Base-by-base conservation (phyloP, 2,888 invertebrate genomes). In the Chrysolina oricalcia region DNA sequence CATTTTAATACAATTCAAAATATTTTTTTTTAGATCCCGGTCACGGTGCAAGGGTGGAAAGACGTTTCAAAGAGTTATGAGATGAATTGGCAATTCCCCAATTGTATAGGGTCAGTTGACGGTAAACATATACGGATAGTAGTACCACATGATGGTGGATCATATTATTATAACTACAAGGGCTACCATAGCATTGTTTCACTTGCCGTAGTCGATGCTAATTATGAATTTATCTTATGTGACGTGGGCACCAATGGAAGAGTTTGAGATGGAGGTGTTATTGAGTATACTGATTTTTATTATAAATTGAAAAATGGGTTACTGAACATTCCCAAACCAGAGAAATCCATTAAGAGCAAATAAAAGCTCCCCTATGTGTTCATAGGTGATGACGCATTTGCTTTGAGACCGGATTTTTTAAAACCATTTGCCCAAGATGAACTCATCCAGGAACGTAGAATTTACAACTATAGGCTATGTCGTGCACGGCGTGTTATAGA, bases 161-260 rank as follows among this genome's bases (percentile, higher is more conserved):
- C 83, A 6, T 79, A 75, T 72, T 85, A 69, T 81, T 84, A 67
- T 23, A 85, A 83, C 71, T 85, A 84, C 70, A 84, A 85, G 78
- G 72, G 72, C 9, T 67, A 66, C 59, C 78, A 81, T 59, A 81
- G 79, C 76, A 73, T 82, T 43, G 78, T 81, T 74, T 53, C 75
- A 68, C 69, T 79, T 79, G 82, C 76, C 13, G 75, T 79, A 48
- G 56, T 23, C 35, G 73, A 80, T 77, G 80, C 80, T 15, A 79
- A 82, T 67, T 83, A 81, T 70, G 72, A 76, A 75, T 82, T 84
- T 72, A 71, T 84, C 59, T 62, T 78, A 65, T 65, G 69, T 63
- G 75, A 82, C 76, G 67, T 82, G 65, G 81, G 81, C n/a, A n/a
- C n/a, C n/a, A n/a, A n/a, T n/a, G n/a, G n/a, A n/a, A n/a, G n/a